These are phyloP conservation scores for Petromus typicus DNA, from an alignment of 2,113 vertebrate genomes.

Conservation along the genomic window DNA sequence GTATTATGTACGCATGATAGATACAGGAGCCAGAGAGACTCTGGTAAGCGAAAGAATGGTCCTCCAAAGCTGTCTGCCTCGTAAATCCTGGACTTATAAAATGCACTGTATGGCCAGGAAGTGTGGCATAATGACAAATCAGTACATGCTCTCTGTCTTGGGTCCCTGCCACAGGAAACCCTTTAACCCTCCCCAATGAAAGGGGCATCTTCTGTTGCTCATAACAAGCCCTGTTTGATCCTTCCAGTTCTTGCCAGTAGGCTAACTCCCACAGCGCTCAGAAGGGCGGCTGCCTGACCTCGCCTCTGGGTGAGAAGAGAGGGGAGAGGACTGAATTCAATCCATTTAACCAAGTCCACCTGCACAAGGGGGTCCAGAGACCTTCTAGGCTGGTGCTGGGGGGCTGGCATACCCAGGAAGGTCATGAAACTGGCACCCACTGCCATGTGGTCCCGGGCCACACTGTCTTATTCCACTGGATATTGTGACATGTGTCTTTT, in stretches of 20 bases:
- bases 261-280: background rate
- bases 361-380: background rate
- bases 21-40: background rate
- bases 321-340: background rate
- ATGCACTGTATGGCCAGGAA: background rate
- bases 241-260: background rate
- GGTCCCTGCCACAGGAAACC: background rate
- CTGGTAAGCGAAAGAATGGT: background rate
- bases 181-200: background rate
- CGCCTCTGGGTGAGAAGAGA: background rate
- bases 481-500: background rate
- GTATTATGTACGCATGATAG: background rate
- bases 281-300: background rate
- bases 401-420: background rate
- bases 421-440: rapidly evolving
- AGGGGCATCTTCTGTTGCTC: background rate
- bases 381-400: background rate
- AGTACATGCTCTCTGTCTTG: background rate
- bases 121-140: background rate
- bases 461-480: too few relatives aligned
- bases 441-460: background rate
- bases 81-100: background rate
- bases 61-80: background rate
- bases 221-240: background rate
- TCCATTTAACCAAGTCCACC: background rate